phyloP scores from a whole-genome alignment of 1,140 invertebrate genomes.

The Ceratosolen fusciceps region DNA sequence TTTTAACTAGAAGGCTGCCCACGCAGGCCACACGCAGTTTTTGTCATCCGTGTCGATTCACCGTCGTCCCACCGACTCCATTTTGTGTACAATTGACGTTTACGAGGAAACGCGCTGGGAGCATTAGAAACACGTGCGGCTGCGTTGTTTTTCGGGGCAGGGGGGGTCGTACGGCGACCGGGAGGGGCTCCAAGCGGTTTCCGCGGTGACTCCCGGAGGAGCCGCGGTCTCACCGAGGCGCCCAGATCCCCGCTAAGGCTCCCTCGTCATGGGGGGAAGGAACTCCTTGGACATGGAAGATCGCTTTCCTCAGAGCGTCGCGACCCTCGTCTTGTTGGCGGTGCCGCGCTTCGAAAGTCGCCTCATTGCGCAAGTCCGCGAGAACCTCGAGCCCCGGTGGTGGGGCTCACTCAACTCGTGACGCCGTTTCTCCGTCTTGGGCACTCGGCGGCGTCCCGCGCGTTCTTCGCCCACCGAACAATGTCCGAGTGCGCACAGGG shows the following conservation, averaged over 20 bases:
- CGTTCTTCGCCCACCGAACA: too few relatives aligned
- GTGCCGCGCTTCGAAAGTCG: conserved; percentile 56
- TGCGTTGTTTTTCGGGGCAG: neutral
- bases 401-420: conserved; percentile 40
- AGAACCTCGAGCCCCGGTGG: conserved; percentile 50
- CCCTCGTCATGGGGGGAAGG: neutral
- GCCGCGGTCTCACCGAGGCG: neutral
- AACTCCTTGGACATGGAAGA: neutral
- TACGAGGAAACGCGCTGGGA: neutral
- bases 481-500: too few relatives aligned
- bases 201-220: neutral
- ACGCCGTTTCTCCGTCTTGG: conserved; percentile 16
- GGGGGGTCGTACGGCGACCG: neutral
- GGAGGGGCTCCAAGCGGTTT: neutral
- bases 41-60: neutral
- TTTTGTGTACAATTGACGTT: conserved; percentile 47
- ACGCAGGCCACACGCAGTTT: too few relatives aligned
- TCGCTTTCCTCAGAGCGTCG: conserved; percentile 5
- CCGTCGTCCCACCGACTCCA: conserved; percentile 38
- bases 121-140: conserved; percentile 15
- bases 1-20: too few relatives aligned
- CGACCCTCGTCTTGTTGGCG: neutral
- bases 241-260: neutral
- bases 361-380: conserved; percentile 65
- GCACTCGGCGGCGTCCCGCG: too few relatives aligned